Conservation (phyloP, 1,140 invertebrate genomes). For the Bombus sylvicola region DNA sequence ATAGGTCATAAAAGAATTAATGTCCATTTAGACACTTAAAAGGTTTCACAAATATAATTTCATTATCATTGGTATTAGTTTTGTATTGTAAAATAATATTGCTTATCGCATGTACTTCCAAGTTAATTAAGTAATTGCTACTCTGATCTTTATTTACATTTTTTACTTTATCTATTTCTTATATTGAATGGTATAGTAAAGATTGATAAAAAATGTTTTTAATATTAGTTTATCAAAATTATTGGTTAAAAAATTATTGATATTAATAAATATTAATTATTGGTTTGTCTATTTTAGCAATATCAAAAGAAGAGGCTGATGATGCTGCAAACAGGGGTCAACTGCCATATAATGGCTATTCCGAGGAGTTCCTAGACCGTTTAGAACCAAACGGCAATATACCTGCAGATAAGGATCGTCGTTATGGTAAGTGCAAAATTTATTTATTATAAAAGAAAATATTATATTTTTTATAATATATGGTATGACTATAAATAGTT, state of each 20-base stretch:
- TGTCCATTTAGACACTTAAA: not conserved
- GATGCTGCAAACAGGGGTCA: slow-evolving; percentile 86
- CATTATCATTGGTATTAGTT: not conserved
- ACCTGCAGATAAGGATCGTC: slow-evolving; percentile 84
- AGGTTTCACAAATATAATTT: slow-evolving; percentile 1
- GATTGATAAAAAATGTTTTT: not conserved
- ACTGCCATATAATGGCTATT: slow-evolving; percentile 94
- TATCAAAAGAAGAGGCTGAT: slow-evolving; percentile 90
- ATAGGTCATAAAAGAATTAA: not conserved
- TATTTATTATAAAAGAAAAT: not conserved
- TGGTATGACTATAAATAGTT: not conserved
- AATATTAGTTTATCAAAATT: not conserved
- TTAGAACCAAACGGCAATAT: slow-evolving; percentile 94
- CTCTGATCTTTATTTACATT: not conserved
- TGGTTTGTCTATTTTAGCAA: slow-evolving; percentile 84
- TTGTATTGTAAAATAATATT: not conserved
- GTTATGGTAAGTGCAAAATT: slow-evolving; percentile 74
- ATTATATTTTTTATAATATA: not conserved
- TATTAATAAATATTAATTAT: not conserved
- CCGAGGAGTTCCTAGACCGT: slow-evolving; percentile 94
- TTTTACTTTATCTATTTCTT: not conserved
- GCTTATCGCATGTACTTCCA: not conserved
- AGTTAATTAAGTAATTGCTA: not conserved
- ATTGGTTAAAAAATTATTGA: slow-evolving; percentile 34
- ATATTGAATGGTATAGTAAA: not conserved